phyloP scores from a whole-genome alignment of 1,140 invertebrate genomes.

The Drosophila mayri region DNA sequence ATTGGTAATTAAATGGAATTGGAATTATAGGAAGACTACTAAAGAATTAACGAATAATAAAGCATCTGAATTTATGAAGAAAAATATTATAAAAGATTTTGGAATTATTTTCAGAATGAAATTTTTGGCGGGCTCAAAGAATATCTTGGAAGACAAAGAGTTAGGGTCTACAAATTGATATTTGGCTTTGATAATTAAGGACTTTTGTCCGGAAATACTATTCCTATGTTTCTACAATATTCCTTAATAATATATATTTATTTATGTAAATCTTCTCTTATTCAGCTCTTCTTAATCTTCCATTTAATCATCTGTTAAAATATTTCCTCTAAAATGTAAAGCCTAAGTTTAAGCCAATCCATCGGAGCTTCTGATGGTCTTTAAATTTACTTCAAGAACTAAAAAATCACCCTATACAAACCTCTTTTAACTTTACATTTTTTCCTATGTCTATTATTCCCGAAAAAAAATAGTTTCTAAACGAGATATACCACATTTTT shows the following conservation, averaged over 20 bases:
- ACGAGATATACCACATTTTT: constrained; percentile 27
- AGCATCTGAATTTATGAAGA: not conserved
- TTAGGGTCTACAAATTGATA: not conserved
- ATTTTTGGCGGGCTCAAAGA: not conserved
- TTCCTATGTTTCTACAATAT: no score
- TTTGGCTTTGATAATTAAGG: not conserved
- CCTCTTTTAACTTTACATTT: not conserved
- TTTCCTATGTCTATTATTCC: not conserved
- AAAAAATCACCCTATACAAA: not conserved
- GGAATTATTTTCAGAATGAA: not conserved
- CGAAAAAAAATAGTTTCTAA: constrained; percentile 6
- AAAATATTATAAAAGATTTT: not conserved
- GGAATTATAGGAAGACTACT: not conserved
- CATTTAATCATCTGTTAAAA: not conserved
- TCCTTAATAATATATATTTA: not conserved
- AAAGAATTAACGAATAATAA: rapidly evolving
- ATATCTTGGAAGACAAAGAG: not conserved
- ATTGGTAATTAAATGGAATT: not conserved
- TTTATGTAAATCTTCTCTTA: not conserved
- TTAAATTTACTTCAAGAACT: not conserved
- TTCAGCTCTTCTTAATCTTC: not conserved
- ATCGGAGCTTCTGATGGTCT: not conserved
- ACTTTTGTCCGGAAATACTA: not conserved
- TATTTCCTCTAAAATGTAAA: not conserved
- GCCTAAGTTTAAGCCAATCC: not conserved